phyloP scores from a whole-genome alignment of 2,797 vertebrate species.

The Allobates femoralis region DNA sequence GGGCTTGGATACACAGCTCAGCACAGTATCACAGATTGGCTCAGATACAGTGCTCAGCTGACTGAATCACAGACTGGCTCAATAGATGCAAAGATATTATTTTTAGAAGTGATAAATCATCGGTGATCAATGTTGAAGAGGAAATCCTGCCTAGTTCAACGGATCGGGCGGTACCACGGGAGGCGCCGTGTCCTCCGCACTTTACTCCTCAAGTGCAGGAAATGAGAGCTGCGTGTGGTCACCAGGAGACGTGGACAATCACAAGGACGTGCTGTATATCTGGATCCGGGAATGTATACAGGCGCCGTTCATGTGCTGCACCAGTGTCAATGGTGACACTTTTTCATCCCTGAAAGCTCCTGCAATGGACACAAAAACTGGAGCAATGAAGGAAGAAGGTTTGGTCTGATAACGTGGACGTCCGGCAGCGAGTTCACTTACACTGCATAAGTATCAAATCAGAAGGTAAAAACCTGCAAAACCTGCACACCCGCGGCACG shows the following conservation, averaged over 20 bases:
- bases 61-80: background rate
- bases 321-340: too few relatives aligned
- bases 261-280: background rate
- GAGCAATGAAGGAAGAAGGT: too few relatives aligned
- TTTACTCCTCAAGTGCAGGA: conserved; percentile 35
- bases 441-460: too few relatives aligned
- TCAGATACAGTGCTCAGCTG: background rate
- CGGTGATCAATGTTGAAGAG: background rate
- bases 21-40: background rate
- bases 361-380: too few relatives aligned
- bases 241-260: background rate
- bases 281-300: too few relatives aligned
- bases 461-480: too few relatives aligned
- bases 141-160: conserved; percentile 41
- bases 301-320: too few relatives aligned
- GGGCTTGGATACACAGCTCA: background rate
- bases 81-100: too few relatives aligned
- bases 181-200: conserved; percentile 24
- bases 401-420: too few relatives aligned
- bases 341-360: too few relatives aligned
- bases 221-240: conserved; percentile 14
- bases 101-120: background rate
- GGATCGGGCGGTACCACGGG: conserved; percentile 14
- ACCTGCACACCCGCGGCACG: too few relatives aligned
- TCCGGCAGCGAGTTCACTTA: too few relatives aligned